phyloP scores from a whole-genome alignment of 2,888 invertebrate species.

The Drosophila borborema region DNA sequence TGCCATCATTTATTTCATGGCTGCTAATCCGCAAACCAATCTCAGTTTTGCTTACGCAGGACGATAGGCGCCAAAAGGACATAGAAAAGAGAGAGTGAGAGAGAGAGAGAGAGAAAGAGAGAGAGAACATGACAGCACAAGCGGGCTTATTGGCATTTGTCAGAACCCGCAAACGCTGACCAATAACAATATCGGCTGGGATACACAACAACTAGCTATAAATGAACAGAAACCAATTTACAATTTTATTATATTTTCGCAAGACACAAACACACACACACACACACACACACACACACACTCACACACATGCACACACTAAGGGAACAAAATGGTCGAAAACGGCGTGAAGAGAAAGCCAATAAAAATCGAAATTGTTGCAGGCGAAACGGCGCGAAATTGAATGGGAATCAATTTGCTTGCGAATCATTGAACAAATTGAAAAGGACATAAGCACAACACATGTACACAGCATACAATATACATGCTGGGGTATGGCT shows the following conservation, averaged over 20 bases:
- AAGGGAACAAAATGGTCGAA: conserved; percentile 56
- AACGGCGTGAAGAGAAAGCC: conserved; percentile 57
- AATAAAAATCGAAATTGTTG: conserved; percentile 81
- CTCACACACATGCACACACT: conserved; percentile 13
- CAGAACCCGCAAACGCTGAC: conserved; percentile 52
- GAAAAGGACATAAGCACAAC: conserved; percentile 73
- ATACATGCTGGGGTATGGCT: conserved; percentile 18
- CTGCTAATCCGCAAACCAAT: conserved; percentile 45
- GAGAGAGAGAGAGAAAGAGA: background rate
- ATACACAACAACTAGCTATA: conserved; percentile 67
- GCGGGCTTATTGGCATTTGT: conserved; percentile 20
- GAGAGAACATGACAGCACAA: background rate
- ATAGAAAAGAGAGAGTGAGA: too few relatives aligned
- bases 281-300: conserved; percentile 11
- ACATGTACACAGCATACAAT: conserved; percentile 46
- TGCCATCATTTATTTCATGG: conserved; percentile 75
- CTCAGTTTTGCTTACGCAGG: conserved; percentile 53
- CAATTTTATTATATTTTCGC: conserved; percentile 78
- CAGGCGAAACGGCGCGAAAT: conserved; percentile 76
- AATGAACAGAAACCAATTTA: conserved; percentile 77
- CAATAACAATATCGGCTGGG: conserved; percentile 77
- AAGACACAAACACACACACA: conserved; percentile 33
- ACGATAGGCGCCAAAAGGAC: conserved; percentile 30
- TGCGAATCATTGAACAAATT: conserved; percentile 84
- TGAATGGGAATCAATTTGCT: conserved; percentile 82